Evolutionary conservation across 1,140 invertebrate species (phyloP).

Genomic region (Anastrepha obliqua): DNA sequence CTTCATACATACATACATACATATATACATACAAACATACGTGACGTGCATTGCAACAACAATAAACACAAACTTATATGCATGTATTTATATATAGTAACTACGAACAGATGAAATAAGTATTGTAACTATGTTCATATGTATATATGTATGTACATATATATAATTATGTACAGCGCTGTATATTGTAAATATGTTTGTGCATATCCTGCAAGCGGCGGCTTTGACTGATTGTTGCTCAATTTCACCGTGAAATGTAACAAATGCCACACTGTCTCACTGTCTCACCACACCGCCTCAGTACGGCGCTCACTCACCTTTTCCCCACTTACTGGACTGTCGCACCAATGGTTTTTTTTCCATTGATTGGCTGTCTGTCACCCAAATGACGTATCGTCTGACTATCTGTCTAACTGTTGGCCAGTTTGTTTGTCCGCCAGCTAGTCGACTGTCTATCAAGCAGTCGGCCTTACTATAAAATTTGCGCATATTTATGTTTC

Average conservation of each 20-base stretch:
- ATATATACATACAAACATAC: not conserved
- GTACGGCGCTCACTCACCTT: not conserved
- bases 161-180: not conserved
- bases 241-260: not conserved
- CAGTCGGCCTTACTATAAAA: not conserved
- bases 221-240: not conserved
- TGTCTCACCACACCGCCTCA: not conserved
- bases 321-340: not conserved
- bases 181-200: not conserved
- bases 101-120: no score
- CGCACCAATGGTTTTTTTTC: no score
- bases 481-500: not conserved
- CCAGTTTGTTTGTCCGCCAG: conserved; percentile 2
- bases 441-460: conserved; percentile 11
- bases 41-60: not conserved
- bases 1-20: not conserved
- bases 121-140: not conserved
- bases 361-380: not conserved
- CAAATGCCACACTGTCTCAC: not conserved
- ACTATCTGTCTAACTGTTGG: conserved; percentile 1
- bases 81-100: not conserved
- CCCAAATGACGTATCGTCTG: not conserved
- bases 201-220: not conserved
- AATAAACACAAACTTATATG: not conserved
- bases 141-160: not conserved